Percentiles rank a stretch among this genome's conserved stretches.
Evolutionary conservation across 2,888 invertebrate species (phyloP).

Genomic region (Drosophila histrio): DNA sequence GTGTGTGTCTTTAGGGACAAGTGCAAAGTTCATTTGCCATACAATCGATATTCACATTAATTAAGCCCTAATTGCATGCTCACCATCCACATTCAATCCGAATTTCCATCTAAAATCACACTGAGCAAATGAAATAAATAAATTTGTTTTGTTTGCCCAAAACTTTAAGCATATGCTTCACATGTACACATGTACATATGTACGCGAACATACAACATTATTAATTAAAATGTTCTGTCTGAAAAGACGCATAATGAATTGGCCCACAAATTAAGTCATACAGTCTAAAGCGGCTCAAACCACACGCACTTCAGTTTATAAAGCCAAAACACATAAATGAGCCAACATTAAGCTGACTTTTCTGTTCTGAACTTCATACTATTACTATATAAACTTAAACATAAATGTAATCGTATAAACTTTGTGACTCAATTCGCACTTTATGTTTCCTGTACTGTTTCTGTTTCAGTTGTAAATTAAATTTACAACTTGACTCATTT

Average conservation of each 20-base stretch:
- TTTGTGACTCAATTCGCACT: constrained; percentile 23
- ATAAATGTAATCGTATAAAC: constrained; percentile 15
- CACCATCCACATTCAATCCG: constrained; percentile 23
- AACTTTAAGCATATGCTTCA: not conserved
- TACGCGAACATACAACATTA: constrained; percentile 31
- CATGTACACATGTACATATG: not conserved
- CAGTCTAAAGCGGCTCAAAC: not conserved
- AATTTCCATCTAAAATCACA: constrained; percentile 29
- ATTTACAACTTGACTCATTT: constrained; percentile 47
- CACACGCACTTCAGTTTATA: constrained; percentile 5
- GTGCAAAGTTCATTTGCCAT: constrained; percentile 50
- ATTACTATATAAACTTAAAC: constrained; percentile 2
- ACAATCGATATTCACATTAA: constrained; percentile 72
- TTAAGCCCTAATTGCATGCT: constrained; percentile 67
- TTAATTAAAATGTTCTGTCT: constrained; percentile 38
- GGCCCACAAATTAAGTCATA: constrained; percentile 22
- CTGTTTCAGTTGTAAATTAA: constrained; percentile 39
- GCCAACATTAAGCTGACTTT: constrained; percentile 17
- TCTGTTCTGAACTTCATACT: not conserved
- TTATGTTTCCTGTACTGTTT: constrained; percentile 1
- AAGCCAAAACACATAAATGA: constrained; percentile 15
- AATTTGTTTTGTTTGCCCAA: constrained; percentile 23
- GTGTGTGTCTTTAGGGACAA: constrained; percentile 21
- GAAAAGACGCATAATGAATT: constrained; percentile 7
- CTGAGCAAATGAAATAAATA: constrained; percentile 45